phyloP scores from a whole-genome alignment of 2,888 invertebrate species.

The Altica lythri region DNA sequence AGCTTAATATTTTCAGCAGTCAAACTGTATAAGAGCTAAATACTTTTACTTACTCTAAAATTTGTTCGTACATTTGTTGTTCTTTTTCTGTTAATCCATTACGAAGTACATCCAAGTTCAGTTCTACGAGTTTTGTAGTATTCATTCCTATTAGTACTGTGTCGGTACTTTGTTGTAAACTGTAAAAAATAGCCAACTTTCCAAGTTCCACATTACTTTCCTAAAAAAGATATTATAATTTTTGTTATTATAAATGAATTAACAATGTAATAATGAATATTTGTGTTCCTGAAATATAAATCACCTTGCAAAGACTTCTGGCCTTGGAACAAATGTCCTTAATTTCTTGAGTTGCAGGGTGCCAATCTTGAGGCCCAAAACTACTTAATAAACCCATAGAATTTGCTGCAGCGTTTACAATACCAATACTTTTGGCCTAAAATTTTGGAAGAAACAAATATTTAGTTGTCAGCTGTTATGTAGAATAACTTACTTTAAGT shows the following conservation, averaged over 20 bases:
- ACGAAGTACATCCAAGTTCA: slow-evolving; percentile 67
- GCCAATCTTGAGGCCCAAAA: slow-evolving; percentile 77
- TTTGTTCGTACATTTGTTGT: slow-evolving; percentile 59
- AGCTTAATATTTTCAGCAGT: no score
- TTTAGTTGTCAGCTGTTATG: neutral
- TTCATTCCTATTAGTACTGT: slow-evolving; percentile 81
- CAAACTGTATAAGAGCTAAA: no score
- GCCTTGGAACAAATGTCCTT: slow-evolving; percentile 68
- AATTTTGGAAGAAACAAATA: slow-evolving; percentile 29
- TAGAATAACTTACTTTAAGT: slow-evolving; percentile 70
- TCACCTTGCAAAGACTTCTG: slow-evolving; percentile 69
- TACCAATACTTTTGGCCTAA: slow-evolving; percentile 72
- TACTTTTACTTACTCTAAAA: slow-evolving; percentile 46
- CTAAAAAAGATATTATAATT: slow-evolving; percentile 51
- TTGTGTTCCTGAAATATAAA: no score
- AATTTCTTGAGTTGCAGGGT: slow-evolving; percentile 71
- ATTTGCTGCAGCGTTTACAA: slow-evolving; percentile 83
- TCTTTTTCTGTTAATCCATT: slow-evolving; percentile 72
- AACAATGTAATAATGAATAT: neutral
- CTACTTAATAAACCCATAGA: slow-evolving; percentile 83
- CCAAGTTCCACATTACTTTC: slow-evolving; percentile 69
- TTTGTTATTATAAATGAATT: slow-evolving; percentile 3
- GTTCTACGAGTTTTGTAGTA: slow-evolving; percentile 64
- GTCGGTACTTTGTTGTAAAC: slow-evolving; percentile 65
- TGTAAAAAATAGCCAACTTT: slow-evolving; percentile 71